Evolutionary conservation across 1,140 invertebrate genomes (phyloP), one percentile per base, ranked within the genome.

Genomic region (Leptopilina clavipes): DNA sequence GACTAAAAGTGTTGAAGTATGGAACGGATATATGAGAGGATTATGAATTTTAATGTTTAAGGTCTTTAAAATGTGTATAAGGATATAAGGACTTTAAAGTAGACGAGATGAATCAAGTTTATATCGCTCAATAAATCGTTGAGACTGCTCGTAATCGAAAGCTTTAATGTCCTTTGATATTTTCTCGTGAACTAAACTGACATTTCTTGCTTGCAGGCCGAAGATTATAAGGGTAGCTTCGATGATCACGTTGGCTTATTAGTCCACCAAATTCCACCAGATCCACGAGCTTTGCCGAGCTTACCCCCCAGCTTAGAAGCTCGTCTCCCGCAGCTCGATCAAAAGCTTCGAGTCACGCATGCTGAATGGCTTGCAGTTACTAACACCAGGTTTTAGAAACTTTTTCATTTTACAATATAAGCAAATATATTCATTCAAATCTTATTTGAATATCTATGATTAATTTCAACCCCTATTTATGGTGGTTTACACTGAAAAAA

Each of bases 361-460:
- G 90, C 88, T 14, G 89, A 90, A 79, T 91, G 90, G 90, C 82
- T 91, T 18, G 87, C 89, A 59, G 89, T 91, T 74, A 89, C 88
- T 22, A 90, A 91, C 70, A 91, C 90, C 12, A 90, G 89, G 90
- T 90, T 45, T n/a, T 37, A 40, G 0, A 52, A 52, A 52, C 1
- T 79, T 18, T n/a, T 75, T 71, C 70, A 72, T 72, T 71, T 59
- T 70, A 74, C 75, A 70, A 43, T 31, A 37, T 1, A 14, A 40
- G 12, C 17, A 77, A 74, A 74, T 73, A 54, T 70, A n/a, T 0
- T 44, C 37, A n/a, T 22, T 70, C 22, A 9, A 25, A 14, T 70
- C 22, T 70, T 10, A n/a, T 40, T 25, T 10, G 5, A 70, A 40
- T n/a, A n/a, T n/a, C n/a, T n/a, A n/a, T n/a, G n/a, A n/a, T n/a